phyloP scores from a whole-genome alignment of 2,888 invertebrate species.

The Leucania comma region DNA sequence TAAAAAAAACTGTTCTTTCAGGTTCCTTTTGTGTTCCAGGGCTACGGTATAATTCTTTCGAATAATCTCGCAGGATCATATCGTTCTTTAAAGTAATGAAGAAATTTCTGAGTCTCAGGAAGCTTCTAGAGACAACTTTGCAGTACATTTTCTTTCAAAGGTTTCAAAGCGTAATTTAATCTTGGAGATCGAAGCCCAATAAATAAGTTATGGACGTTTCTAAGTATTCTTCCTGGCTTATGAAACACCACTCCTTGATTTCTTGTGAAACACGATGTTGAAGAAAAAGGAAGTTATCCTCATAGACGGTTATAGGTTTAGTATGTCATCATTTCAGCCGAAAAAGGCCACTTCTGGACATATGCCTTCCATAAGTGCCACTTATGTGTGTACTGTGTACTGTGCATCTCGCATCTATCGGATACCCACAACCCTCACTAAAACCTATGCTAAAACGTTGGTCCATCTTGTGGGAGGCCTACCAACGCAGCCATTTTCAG shows the following conservation, averaged over 20 bases:
- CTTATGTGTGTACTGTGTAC: no score
- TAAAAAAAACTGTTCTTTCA: no score
- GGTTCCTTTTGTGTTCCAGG: no score
- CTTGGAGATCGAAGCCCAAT: constrained; percentile 2
- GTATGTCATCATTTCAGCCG: not conserved
- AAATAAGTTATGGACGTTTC: constrained; percentile 6
- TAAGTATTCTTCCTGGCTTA: not conserved
- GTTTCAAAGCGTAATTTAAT: constrained; percentile 8
- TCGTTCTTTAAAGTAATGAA: not conserved
- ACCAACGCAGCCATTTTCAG: no score
- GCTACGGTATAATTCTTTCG: no score
- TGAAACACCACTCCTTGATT: constrained; percentile 6
- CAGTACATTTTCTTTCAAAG: not conserved
- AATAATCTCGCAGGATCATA: not conserved
- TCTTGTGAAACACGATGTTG: not conserved
- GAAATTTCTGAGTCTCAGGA: not conserved
- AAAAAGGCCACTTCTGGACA: no score
- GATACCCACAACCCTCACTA: no score
- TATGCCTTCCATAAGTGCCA: no score
- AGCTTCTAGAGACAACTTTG: not conserved
- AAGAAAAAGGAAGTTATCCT: not conserved
- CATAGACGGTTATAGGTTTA: not conserved
- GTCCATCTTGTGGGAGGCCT: no score
- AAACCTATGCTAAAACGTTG: no score
- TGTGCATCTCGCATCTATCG: no score